Base-by-base conservation (phyloP, 2,888 invertebrate genomes). In the Drosophila quinaria region DNA sequence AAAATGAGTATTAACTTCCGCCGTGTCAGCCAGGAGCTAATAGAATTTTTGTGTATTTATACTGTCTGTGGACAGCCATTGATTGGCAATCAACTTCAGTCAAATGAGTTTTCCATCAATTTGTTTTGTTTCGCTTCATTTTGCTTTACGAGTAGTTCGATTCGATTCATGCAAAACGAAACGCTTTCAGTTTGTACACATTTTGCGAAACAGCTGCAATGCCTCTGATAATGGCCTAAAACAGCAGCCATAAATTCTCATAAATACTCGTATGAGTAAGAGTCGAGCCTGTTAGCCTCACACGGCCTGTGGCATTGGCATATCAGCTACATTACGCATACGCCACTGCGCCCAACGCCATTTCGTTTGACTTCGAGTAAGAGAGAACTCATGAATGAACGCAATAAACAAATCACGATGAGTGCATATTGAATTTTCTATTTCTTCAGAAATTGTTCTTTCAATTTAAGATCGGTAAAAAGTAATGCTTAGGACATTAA, bases 1-100 rank as follows among this genome's bases (percentile, higher is more conserved):
- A 77, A 80, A 80, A 81, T 80, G 66, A 81, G 78, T 78, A 77
- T 81, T 81, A 71, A 61, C 77, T 77, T 77, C 81, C 81, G 81
- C 44, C 62, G 37, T 63, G 62, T 35, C 63, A 51, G 58, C 42
- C 75, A 61, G 50, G 22, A 59, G 80, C 72, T 90, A 90, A 90
- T 90, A 82, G 83, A 90, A 88, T 89, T 88, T 78, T 77, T 64
- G 64, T 86, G 61, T 74, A 62, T 67, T 79, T 74, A 73, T 81
- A 68, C 17, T 42, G 33, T 19, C 56, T 29, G 33, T 55, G 35
- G 37, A 71, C 67, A 67, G 51, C 65, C 71, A 68, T 80, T 82
- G 84, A 85, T 85, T 85, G 84, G 52, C 90, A 90, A 84, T 90
- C 90, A 82, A 68, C 76, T 88, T 46, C 89, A 90, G 82, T 88